These are phyloP conservation scores for Climacteris rufus DNA, from an alignment of 2,113 vertebrate species.

Conservation along the genomic window DNA sequence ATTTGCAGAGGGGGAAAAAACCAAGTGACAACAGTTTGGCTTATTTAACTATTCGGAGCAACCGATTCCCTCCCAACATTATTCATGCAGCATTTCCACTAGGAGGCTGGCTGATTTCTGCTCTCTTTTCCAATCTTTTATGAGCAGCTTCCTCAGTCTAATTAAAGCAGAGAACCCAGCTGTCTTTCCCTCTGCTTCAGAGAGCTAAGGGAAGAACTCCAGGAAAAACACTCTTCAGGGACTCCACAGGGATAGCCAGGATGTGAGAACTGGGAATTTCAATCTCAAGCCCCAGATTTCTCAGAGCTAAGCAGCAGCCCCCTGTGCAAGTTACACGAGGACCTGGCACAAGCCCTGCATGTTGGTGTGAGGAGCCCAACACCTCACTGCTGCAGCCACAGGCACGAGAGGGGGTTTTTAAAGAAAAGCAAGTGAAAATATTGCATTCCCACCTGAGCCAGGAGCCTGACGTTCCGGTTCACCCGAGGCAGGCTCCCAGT, in stretches of 20 bases:
- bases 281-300: background rate
- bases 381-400: background rate
- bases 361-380: background rate
- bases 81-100: background rate
- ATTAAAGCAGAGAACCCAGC: conserved; percentile 29
- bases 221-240: background rate
- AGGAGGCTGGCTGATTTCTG: background rate
- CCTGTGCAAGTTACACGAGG: background rate
- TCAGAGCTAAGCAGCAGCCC: background rate
- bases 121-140: background rate
- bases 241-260: background rate
- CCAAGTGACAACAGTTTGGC: background rate
- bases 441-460: background rate
- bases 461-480: background rate
- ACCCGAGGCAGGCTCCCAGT: background rate
- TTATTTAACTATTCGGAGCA: background rate
- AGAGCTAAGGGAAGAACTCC: background rate
- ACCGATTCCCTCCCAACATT: background rate
- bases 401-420: background rate
- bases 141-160: background rate
- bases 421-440: background rate
- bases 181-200: conserved; percentile 1
- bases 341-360: background rate
- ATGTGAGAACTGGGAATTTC: background rate
- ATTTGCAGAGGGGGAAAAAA: background rate